Conservation (phyloP, 2,113 vertebrate genomes). For the Sorex fumeus region DNA sequence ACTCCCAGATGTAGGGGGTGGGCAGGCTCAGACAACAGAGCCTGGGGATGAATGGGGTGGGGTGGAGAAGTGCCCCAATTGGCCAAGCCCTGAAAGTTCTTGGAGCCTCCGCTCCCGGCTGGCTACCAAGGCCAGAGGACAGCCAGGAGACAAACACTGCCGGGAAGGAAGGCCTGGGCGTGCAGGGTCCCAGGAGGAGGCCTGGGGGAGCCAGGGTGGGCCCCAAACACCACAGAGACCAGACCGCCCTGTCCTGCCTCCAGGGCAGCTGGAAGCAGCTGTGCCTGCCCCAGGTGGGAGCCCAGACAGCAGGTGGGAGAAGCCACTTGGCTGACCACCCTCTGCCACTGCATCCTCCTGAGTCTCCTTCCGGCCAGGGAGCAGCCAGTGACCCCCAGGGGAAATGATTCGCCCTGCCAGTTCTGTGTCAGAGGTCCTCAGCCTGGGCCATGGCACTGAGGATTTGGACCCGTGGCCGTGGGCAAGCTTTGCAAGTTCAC, state of each 20-base stretch:
- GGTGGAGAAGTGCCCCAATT: too few species aligned
- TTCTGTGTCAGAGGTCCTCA: not conserved
- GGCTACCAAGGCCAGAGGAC: not conserved
- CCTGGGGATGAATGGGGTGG: too few species aligned
- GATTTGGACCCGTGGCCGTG: too few species aligned
- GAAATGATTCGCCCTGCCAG: not conserved
- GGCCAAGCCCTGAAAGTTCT: too few species aligned
- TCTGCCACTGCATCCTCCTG: not conserved
- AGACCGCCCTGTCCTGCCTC: not conserved
- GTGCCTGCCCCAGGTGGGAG: accelerated
- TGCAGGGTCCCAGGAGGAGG: not conserved
- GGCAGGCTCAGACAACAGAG: not conserved
- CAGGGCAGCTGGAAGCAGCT: not conserved
- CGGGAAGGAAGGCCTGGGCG: too few species aligned
- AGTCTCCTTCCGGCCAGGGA: not conserved
- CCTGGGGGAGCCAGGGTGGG: not conserved
- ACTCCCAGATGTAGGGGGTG: not conserved
- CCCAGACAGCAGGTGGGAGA: not conserved
- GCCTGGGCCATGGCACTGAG: not conserved
- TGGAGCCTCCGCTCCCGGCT: too few species aligned
- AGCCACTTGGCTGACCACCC: not conserved
- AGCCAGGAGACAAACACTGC: too few species aligned
- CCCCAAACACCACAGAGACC: not conserved
- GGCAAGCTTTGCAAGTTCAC: not conserved
- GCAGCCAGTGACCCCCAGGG: not conserved